A percentile compares a stretch with the other conserved stretches of the same genome.
Evolutionary conservation across 2,888 invertebrate genomes (phyloP).

Genomic region (Hoplodrina blanda): DNA sequence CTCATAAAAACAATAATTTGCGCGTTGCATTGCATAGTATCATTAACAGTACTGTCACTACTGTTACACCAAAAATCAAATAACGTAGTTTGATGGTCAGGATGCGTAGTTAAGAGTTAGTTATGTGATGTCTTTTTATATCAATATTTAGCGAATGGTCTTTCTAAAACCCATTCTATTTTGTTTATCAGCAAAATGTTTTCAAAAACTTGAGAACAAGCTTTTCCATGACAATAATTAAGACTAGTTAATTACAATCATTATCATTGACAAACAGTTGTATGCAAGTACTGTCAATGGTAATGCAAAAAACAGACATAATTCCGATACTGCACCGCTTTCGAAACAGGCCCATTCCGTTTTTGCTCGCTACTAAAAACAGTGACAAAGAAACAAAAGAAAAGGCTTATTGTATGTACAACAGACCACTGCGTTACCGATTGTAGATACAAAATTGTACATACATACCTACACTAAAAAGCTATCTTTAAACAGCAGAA

Average conservation of each 20-base stretch:
- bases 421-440: conserved; percentile 18
- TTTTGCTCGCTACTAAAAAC: conserved; percentile 55
- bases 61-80: no score
- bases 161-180: neutral
- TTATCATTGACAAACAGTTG: conserved; percentile 1
- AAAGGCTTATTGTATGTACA: conserved; percentile 51
- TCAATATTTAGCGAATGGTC: no score
- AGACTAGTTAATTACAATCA: neutral
- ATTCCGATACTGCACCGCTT: conserved; percentile 46
- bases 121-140: no score
- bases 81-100: no score
- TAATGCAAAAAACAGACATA: conserved; percentile 11
- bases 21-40: no score
- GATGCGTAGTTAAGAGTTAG: no score
- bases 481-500: neutral
- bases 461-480: conserved; percentile 7
- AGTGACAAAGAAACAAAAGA: conserved; percentile 55
- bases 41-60: no score
- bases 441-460: conserved; percentile 34
- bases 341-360: conserved; percentile 37
- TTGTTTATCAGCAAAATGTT: neutral
- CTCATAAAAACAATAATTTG: no score
- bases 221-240: neutral
- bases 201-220: no score
- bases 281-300: neutral